Evolutionary conservation across 2,888 invertebrate genomes (phyloP), one percentile per base, ranked within the genome.

Genomic region (Oscheius sp.): DNA sequence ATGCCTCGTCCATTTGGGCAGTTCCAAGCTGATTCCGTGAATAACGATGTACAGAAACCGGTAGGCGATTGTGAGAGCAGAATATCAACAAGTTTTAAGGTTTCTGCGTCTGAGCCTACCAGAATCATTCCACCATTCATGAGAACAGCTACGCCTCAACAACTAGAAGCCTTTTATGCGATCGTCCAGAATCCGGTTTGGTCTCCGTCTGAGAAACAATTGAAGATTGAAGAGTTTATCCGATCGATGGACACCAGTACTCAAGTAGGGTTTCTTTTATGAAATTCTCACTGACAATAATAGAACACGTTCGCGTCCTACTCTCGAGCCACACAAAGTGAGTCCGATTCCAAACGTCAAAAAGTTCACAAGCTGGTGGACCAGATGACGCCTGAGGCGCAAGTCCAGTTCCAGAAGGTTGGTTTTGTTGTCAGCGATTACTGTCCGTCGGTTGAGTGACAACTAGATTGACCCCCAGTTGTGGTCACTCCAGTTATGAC

Each of bases 61-160:
- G 71, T 72, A 29, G 33, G 29, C 1, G 2, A 21, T 1, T 1
- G 2, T 35, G 21, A 21, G 21, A 21, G 21, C 21, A 21, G 21
- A 21, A 21, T 42, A 42, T 5, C 42, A 42, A 7, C 7, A 35
- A 32, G 2, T 59, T 50, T 51, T 4, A n/a, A 58, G 62, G 60
- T 51, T 35, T 13, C 53, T 9, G 13, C 47, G 10, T 55, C 68
- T 10, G 76, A 73, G 2, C 78, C 79, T 5, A 79, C 77, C 13
- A 75, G 84, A 42, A 70, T 84, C 51, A 80, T 84, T 62, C 84
- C 84, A 11, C 80, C 84, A 13, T 84, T 84, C 74, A 74, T 84
- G 59, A 76, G 81, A 75, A 76, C 75, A 62, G 82, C 79, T 32
- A 74, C 75, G 58, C 68, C 70, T 33, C 73, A 68, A 53, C 81